Evolutionary conservation across 1,140 invertebrate genomes (phyloP), one percentile per base, ranked within the genome.

Genomic region (Drosophila neocordata): DNA sequence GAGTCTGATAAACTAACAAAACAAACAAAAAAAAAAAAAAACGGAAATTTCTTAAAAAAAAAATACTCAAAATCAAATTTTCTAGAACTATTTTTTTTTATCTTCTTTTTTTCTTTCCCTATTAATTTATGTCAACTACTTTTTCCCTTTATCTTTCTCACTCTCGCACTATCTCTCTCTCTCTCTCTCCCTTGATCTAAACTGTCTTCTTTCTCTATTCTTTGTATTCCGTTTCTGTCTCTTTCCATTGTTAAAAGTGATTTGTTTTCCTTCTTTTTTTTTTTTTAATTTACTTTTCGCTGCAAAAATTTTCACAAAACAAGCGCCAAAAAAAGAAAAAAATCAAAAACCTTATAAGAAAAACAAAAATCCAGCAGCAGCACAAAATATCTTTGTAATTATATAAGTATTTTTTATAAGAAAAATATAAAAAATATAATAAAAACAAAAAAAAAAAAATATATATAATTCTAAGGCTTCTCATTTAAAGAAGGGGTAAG

Each of bases 361-460:
- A 77, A 79, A 79, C 81, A 79, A 90, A 90, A 87, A 80, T 7
- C 90, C 80, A 79, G 82, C 87, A 90, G 88, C 87, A 90, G 82
- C 81, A 82, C 57, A 80, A 75, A 77, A 83, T 73, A 85, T 79
- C 77, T 90, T 90, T 82, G 77, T 87, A 90, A 87, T 87, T 90
- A 77, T 90, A 87, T 90, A 90, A 90, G 87, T 90, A 90, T 90
- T 90, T 90, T 90, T 90, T 90, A 88, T 88, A 88, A 88, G 83
- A 85, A 88, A 88, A 77, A 88, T 88, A 88, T 88, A 88, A 88
- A 88, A 88, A 88, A 88, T 83, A 88, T 88, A 83, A 57, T 52
- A 62, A 89, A 78, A 71, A 64, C 57, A 66, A 63, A 18, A 48
- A 41, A 55, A 4, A 11, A 9, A 7, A 0, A 22, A 44, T 34